Conservation (phyloP, 2,888 invertebrate genomes). For the Strigamia maritima region DNA sequence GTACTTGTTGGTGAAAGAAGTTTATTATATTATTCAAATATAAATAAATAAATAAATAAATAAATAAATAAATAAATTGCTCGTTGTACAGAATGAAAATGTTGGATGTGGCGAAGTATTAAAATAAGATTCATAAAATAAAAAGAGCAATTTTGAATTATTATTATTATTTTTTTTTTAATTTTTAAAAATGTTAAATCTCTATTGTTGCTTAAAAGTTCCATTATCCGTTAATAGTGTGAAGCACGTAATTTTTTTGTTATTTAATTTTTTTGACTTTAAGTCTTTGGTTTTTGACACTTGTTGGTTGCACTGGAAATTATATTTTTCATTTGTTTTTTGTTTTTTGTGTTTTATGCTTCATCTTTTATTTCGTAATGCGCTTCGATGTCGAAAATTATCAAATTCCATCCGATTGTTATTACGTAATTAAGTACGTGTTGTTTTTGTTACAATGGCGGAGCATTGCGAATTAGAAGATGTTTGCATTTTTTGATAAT, state of each 20-base stretch:
- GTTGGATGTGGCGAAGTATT: background rate
- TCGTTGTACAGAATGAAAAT: background rate
- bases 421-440: background rate
- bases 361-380: slow-evolving; percentile 20
- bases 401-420: slow-evolving; percentile 1
- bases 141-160: background rate
- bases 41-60: too few relatives aligned
- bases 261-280: background rate
- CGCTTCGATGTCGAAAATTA: background rate
- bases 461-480: background rate
- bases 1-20: slow-evolving; percentile 5
- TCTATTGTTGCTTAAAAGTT: slow-evolving; percentile 29
- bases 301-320: background rate
- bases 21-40: slow-evolving; percentile 15
- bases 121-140: background rate
- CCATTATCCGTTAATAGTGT: background rate
- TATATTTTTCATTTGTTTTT: background rate
- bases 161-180: background rate
- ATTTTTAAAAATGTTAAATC: background rate
- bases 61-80: too few relatives aligned
- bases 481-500: background rate
- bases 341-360: background rate
- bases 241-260: background rate
- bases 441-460: background rate
- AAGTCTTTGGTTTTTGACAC: background rate